phyloP scores from a whole-genome alignment of 1,140 invertebrate genomes.

The Procambarus virginalis region DNA sequence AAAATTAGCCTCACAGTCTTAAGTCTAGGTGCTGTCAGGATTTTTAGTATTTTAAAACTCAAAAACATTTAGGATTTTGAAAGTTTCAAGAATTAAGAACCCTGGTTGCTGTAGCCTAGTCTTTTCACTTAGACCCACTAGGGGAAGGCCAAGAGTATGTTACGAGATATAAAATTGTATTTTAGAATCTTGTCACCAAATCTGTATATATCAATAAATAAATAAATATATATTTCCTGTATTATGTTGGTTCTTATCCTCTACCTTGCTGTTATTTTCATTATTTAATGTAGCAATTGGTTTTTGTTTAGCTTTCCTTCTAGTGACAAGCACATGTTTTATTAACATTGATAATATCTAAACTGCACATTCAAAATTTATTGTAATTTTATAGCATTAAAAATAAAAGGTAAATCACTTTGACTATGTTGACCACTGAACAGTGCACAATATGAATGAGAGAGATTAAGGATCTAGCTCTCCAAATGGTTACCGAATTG shows the following conservation, averaged over 20 bases:
- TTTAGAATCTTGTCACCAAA: conserved; percentile 43
- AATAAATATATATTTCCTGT: conserved; percentile 58
- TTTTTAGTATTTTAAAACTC: conserved; percentile 1
- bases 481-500: no score
- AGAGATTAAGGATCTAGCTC: no score
- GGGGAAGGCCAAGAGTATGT: conserved; percentile 21
- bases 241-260: conserved; percentile 3
- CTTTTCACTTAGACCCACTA: conserved; percentile 1
- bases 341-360: no score
- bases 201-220: conserved; percentile 44
- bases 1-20: not conserved
- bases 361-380: no score
- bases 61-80: not conserved
- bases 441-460: no score
- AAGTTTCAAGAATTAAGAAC: not conserved
- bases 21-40: not conserved
- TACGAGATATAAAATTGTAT: conserved; percentile 44
- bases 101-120: not conserved
- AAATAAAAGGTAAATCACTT: no score
- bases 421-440: no score
- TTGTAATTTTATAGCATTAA: no score
- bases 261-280: not conserved
- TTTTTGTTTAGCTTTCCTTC: no score
- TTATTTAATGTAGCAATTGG: no score
- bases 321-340: no score